Base-by-base conservation (phyloP, 1,140 invertebrate genomes). In the Lepidurus couesii region DNA sequence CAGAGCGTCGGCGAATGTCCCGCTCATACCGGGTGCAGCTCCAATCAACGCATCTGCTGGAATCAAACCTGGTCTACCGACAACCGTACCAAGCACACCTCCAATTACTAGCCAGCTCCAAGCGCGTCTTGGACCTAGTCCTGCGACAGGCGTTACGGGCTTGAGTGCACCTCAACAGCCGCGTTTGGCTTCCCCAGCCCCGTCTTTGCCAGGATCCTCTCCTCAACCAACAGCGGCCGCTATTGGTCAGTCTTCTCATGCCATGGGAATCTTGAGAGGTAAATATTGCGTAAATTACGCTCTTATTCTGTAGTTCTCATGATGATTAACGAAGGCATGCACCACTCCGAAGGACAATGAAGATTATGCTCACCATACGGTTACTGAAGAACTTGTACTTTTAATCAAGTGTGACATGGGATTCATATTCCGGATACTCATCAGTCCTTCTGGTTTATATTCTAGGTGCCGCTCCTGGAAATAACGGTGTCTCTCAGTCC, bases 1-100 rank as follows among this genome's bases (percentile, higher is more conserved):
- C 43, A 80, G 82, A 47, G 82, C 83, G 26, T 45, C 81, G 10
- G 24, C 80, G 21, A 75, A 74, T 73, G 44, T 44, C 21, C 44
- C 77, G 43, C 26, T 42, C 11, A 45, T 75, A 7, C 34, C 43
- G n/a, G 73, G 42, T 10, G 42, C 75, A 10, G 11, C 34, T 13
- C 26, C 73, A 74, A 7, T 21, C 26, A 11, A 43, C 21, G 24
- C 65, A 26, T 10, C 73, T 44, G 65, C 7, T 75, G 16, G 44
- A n/a, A 7, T 45, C 5, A 21, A 74, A 26, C 74, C 78, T 34
- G 47, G n/a, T 10, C 44, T 42, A 73, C 11, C 43, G 42, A 26
- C 75, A 42, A 26, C 80, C 21, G 80, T 53, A n/a, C 73, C 44
- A 9, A 34, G 44, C 21, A 44, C 73, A 26, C 53, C 78, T 45